Percentiles rank a stretch among this genome's conserved stretches.
These are phyloP conservation scores for Carcinoscorpius rotundicauda DNA, from an alignment of 1,140 invertebrate species.

Conservation along the genomic window DNA sequence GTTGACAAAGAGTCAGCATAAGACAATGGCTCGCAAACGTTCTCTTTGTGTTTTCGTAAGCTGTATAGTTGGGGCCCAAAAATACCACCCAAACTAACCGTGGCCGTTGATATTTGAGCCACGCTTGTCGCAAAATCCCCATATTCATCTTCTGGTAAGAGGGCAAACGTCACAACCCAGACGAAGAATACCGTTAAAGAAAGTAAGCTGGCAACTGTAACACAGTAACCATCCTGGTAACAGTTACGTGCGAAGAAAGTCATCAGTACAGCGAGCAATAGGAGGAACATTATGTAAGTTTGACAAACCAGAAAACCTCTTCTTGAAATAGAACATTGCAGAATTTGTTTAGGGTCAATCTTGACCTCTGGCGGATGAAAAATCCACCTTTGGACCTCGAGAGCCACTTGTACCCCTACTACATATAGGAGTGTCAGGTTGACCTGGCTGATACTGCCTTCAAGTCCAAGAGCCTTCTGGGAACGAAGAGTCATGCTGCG, in stretches of 20 bases:
- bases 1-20: constrained; percentile 23
- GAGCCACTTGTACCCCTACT: constrained; percentile 31
- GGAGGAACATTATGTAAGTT: constrained; percentile 28
- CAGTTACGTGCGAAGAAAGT: constrained; percentile 21
- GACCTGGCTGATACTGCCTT: constrained; percentile 30
- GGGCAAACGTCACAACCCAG: constrained; percentile 27
- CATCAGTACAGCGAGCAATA: constrained; percentile 28
- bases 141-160: constrained; percentile 20
- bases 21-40: constrained; percentile 10
- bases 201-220: constrained; percentile 27
- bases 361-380: constrained; percentile 5
- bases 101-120: constrained; percentile 26
- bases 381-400: constrained; percentile 32
- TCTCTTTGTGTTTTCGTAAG: constrained; percentile 16
- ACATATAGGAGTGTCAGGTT: constrained; percentile 35
- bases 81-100: constrained; percentile 28
- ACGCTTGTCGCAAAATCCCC: constrained; percentile 28
- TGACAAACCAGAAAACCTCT: constrained; percentile 30
- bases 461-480: constrained; percentile 30
- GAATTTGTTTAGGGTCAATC: not conserved
- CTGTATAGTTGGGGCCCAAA: constrained; percentile 23
- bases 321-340: constrained; percentile 16
- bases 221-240: constrained; percentile 31
- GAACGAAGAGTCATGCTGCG: constrained; percentile 34
- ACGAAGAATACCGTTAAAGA: constrained; percentile 27